Evolutionary conservation across 2,113 vertebrate genomes (phyloP).

Genomic region (Phoenicopterus ruber): DNA sequence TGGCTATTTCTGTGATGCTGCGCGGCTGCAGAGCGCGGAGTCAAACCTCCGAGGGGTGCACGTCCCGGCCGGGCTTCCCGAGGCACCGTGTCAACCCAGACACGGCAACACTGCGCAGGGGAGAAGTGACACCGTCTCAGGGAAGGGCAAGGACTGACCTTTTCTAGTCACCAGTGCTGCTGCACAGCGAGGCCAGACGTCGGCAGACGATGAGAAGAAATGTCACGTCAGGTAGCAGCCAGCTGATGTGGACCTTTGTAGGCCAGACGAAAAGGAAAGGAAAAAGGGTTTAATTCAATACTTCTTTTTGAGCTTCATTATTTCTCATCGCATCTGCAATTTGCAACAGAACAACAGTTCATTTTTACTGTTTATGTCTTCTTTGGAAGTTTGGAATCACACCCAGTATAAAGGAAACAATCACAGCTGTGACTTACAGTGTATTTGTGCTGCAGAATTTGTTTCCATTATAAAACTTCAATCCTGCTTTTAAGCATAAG

Average conservation of each 20-base stretch:
- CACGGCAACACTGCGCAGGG: accelerated
- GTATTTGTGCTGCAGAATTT: background rate
- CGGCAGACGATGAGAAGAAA: background rate
- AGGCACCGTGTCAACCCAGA: background rate
- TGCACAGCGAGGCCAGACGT: accelerated
- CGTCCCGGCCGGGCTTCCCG: background rate
- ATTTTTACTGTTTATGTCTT: background rate
- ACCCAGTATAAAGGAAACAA: background rate
- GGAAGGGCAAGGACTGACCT: background rate
- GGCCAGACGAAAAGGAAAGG: background rate
- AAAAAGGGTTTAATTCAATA: background rate
- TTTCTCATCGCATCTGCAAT: background rate
- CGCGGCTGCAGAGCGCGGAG: background rate
- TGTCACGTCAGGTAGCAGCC: background rate
- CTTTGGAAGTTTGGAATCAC: background rate
- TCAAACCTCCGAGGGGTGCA: background rate
- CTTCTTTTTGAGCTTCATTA: background rate
- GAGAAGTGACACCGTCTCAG: background rate
- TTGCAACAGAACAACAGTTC: background rate
- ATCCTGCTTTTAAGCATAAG: background rate
- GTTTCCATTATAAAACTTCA: background rate
- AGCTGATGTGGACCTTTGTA: background rate
- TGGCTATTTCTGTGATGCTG: background rate
- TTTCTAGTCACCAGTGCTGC: background rate
- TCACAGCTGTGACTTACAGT: background rate